Conservation (phyloP, 1,140 invertebrate genomes). For the Venturia canescens region DNA sequence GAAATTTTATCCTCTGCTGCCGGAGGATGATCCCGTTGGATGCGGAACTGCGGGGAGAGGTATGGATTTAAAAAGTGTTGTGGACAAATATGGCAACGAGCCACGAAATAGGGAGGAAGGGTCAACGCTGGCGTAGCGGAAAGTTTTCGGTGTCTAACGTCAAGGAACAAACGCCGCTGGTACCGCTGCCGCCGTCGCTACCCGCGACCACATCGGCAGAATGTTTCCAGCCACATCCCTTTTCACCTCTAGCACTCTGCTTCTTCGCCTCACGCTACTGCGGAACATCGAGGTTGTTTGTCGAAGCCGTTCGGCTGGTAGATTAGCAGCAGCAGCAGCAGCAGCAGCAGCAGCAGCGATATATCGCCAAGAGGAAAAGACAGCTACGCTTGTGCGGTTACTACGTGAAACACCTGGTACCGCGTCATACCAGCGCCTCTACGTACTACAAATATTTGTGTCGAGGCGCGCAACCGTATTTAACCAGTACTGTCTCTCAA, state of each 20-base stretch:
- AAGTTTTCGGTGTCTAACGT: background rate
- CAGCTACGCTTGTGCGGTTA: background rate
- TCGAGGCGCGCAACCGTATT: constrained; percentile 1
- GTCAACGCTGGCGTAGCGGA: background rate
- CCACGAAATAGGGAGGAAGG: background rate
- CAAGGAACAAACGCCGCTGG: background rate
- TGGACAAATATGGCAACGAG: too few relatives aligned
- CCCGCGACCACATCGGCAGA: background rate
- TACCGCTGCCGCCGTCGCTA: too few relatives aligned
- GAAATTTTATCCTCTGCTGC: too few relatives aligned
- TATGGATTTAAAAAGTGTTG: too few relatives aligned
- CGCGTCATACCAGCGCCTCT: constrained; percentile 1
- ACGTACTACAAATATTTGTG: constrained; percentile 2
- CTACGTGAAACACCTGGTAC: constrained; percentile 1
- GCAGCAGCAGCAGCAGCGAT: background rate
- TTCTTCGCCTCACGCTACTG: too few relatives aligned
- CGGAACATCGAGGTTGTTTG: too few relatives aligned
- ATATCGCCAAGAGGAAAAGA: background rate
- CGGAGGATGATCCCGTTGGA: too few relatives aligned
- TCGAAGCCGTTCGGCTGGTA: too few relatives aligned
- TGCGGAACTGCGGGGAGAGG: too few relatives aligned
- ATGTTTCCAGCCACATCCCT: background rate
- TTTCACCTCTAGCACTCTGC: background rate
- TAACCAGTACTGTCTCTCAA: background rate
- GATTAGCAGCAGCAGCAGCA: too few relatives aligned